phyloP scores from a whole-genome alignment of 2,797 vertebrate species.

The Rhynchotus rufescens region DNA sequence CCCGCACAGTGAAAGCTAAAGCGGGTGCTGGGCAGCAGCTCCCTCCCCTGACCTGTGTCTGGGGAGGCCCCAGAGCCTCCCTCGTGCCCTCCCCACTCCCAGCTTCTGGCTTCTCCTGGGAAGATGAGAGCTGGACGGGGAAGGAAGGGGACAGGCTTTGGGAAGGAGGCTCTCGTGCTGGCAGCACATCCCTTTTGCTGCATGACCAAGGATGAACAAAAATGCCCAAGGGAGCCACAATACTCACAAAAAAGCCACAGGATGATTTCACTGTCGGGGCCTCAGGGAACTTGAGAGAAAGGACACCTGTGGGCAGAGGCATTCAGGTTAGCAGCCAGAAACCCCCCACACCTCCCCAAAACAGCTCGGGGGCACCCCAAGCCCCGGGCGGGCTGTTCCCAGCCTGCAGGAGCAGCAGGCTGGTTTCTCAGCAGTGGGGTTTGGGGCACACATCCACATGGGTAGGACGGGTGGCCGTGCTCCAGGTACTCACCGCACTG shows the following conservation, averaged over 20 bases:
- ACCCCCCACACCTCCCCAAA: not conserved
- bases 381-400: not conserved
- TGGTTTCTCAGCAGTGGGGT: not conserved
- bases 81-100: not conserved
- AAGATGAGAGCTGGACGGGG: too few species aligned
- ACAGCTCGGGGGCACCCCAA: not conserved
- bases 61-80: not conserved
- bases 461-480: fast-evolving
- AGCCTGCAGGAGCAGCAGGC: not conserved
- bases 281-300: conserved; percentile 98
- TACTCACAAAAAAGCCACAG: conserved; percentile 97
- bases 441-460: fast-evolving
- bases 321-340: conserved; percentile 35
- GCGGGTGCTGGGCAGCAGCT: not conserved
- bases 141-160: too few species aligned
- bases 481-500: conserved; percentile 92
- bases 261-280: conserved; percentile 97
- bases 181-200: not conserved
- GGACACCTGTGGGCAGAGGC: conserved; percentile 84
- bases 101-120: too few species aligned
- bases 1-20: fast-evolving
- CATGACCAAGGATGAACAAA: too few species aligned
- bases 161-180: not conserved
- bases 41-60: not conserved
- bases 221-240: not conserved